Percentiles rank a stretch among this genome's conserved stretches.
Conservation (phyloP, 2,113 vertebrate species). For the Oxyruncus cristatus region DNA sequence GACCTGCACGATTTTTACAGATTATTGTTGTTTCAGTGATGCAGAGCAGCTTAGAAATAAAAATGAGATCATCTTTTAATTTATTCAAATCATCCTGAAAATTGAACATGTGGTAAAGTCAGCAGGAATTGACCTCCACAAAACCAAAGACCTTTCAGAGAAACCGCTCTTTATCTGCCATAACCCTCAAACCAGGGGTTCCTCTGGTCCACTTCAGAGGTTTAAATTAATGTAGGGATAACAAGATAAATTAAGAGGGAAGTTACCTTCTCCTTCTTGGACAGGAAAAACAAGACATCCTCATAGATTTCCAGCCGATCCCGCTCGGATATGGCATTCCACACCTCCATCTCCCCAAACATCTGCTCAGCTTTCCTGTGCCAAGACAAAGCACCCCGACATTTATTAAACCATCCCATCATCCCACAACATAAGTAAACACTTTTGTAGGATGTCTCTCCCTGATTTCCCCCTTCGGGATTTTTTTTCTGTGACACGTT, state of each 20-base stretch:
- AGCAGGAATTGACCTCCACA: background rate
- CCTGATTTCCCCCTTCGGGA: background rate
- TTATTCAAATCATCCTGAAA: background rate
- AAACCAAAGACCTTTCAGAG: background rate
- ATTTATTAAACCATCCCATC: background rate
- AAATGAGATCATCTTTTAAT: rapidly evolving
- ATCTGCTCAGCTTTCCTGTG: background rate
- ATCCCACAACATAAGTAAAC: rapidly evolving
- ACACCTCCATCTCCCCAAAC: constrained; percentile 1
- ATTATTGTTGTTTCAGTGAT: background rate
- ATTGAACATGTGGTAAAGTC: rapidly evolving
- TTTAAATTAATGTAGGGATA: rapidly evolving
- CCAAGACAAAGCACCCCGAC: rapidly evolving
- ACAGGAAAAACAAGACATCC: background rate
- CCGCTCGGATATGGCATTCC: background rate
- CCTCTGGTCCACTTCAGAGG: background rate
- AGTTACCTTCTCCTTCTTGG: background rate
- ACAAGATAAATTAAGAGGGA: rapidly evolving
- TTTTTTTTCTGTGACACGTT: rapidly evolving
- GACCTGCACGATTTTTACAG: rapidly evolving
- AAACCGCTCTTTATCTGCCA: background rate
- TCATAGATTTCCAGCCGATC: background rate
- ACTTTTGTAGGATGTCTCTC: rapidly evolving
- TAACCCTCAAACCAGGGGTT: background rate
- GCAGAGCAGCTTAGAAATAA: background rate